phyloP scores from a whole-genome alignment of 2,113 vertebrate species.

The Mirza zaza region DNA sequence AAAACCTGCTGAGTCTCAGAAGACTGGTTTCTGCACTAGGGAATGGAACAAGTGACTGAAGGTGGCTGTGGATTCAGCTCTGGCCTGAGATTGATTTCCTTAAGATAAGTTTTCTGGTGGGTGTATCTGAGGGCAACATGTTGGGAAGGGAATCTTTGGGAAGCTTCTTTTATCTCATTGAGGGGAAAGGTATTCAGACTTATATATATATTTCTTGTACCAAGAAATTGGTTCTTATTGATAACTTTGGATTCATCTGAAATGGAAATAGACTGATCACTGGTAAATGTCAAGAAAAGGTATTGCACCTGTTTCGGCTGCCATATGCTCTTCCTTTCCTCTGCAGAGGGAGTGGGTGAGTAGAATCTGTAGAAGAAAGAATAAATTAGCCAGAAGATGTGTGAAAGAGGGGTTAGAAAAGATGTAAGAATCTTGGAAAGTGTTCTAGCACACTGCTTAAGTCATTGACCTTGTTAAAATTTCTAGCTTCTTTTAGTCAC shows the following conservation, averaged over 20 bases:
- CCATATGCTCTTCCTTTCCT: background rate
- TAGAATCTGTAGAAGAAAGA: conserved; percentile 1
- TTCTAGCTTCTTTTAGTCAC: background rate
- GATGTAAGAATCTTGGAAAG: background rate
- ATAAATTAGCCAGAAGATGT: background rate
- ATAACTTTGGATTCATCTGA: conserved; percentile 33
- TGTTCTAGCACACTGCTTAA: background rate
- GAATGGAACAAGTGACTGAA: conserved; percentile 12
- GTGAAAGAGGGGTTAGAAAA: background rate
- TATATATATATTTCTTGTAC: background rate
- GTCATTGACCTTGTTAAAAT: conserved; percentile 3
- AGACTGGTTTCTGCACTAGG: background rate
- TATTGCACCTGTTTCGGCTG: background rate
- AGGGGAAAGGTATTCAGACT: background rate
- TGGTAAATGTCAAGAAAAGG: conserved; percentile 33
- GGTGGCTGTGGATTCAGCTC: background rate
- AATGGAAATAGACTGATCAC: conserved; percentile 2
- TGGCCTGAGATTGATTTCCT: background rate
- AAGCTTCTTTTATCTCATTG: background rate
- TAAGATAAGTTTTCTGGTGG: background rate
- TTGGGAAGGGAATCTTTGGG: background rate
- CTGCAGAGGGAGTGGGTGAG: background rate
- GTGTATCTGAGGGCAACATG: background rate
- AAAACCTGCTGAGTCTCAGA: conserved; percentile 32
- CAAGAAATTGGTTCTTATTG: background rate